Base-by-base conservation (phyloP, 37 sponge, comb jelly and placozoan genomes). In the Agelas oroides region DNA sequence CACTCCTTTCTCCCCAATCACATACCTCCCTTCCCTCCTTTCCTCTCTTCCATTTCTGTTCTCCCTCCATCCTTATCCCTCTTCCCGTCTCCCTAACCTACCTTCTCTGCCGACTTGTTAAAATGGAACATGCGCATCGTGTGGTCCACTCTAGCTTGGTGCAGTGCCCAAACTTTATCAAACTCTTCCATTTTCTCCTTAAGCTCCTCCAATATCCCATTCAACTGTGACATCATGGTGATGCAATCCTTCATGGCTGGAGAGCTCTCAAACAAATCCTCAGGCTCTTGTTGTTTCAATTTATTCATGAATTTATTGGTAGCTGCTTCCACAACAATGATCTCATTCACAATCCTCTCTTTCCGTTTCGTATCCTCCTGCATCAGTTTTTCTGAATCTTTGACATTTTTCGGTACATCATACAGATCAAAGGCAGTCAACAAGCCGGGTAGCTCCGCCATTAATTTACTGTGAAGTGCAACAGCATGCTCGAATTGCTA, bases 101-200 rank as follows among this genome's bases (percentile, higher is more conserved):
- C 46, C 46, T 8, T 8, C 46, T 8, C 46, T 8, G 6, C 46
- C 46, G 6, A 3, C 46, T 8, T 8, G 3, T 73, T 53, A 65
- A 88, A 88, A 53, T 86, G 75, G 54, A 86, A 85, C 76, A 89
- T 63, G 18, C 78, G 40, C 78, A 93, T 81, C 60, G 84, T 85
- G 83, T 89, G 89, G 63, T 93, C 93, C 39, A 89, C 77, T 1
- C 83, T 60, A 14, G 89, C 46, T 73, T 41, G 86, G 82, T 93
- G 93, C 38, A 86, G 27, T 19, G 28, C 65, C 93, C 93, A n/a
- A n/a, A n/a, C n/a, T n/a, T n/a, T n/a, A n/a, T n/a, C n/a, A 68
- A 85, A 85, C 72, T 81, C 30, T 1, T 34, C 65, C 55, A 76
- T 71, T n/a, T 79, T 84, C 1, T 70, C 61, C 23, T 67, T 31